These are phyloP conservation scores for Camptogramma bilineatum DNA, from an alignment of 2,888 invertebrate species.

Conservation along the genomic window DNA sequence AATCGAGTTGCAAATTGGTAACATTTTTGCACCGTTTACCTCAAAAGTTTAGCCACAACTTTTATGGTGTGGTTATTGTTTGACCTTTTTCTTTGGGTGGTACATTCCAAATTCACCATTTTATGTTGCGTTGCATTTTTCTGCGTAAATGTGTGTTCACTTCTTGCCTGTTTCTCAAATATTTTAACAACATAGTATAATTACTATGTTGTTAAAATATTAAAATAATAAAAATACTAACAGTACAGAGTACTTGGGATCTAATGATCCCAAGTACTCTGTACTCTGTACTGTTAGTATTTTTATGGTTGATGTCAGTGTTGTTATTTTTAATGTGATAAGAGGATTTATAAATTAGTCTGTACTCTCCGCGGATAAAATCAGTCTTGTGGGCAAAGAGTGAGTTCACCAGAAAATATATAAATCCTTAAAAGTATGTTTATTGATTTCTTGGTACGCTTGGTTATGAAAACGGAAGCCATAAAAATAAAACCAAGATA, in stretches of 20 bases:
- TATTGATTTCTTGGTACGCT: background rate
- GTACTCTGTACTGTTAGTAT: background rate
- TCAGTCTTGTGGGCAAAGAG: background rate
- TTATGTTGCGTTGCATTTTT: conserved; percentile 6
- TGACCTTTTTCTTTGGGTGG: conserved; percentile 18
- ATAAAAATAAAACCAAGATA: conserved; percentile 13
- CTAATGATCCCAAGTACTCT: too few species aligned
- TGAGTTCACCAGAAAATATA: background rate
- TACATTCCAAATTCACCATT: conserved; percentile 9
- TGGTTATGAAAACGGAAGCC: conserved; percentile 13
- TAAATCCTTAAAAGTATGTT: background rate
- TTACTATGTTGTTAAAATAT: too few species aligned
- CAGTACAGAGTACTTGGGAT: too few species aligned
- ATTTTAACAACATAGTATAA: too few species aligned
- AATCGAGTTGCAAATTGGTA: conserved; percentile 21
- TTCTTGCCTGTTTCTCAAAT: too few species aligned
- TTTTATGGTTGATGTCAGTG: too few species aligned
- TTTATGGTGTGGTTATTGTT: conserved; percentile 28
- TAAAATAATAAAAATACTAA: too few species aligned
- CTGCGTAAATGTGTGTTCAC: background rate
- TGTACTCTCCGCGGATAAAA: background rate
- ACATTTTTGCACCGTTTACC: conserved; percentile 31
- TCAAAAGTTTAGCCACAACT: conserved; percentile 26
- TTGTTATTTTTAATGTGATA: background rate
- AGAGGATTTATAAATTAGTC: background rate